Evolutionary conservation across 2,797 vertebrate genomes (phyloP), one percentile per base, ranked within the genome.

Genomic region (Pteronotus mesoamericanus): DNA sequence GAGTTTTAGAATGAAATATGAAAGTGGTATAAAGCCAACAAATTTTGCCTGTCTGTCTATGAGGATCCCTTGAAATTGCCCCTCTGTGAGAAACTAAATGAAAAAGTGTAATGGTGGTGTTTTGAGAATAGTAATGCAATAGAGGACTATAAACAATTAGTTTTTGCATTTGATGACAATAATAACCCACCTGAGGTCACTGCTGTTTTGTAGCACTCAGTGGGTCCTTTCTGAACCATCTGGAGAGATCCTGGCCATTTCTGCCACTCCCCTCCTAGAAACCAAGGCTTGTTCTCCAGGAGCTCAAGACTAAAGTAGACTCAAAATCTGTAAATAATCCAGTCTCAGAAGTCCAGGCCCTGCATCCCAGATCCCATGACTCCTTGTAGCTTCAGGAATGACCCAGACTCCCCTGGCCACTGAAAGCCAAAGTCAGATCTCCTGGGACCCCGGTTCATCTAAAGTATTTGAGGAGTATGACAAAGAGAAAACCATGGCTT

Each of bases 1-100:
- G 59, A 39, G 5, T 84, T 92, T 87, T 86, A 91, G 77, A 91
- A 91, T 86, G 80, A 92, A 96, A 94, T 94, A 55, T 82, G 44
- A 69, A 83, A 68, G 39, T 91, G 48, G 8, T 51, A 79, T 32
- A 68, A 37, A 86, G 48, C 26, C 55, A 94, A 86, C 94, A 96
- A 94, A 84, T 94, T 86, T 89, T 92, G 24, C 66, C 61, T 74
- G 32, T 90, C 42, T 44, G 29, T 82, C 78, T 89, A 34, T 55
- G 15, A 59, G 29, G 78, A 83, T n/a, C 51, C 59, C 14, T 96
- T 90, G 39, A 91, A 94, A 78, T 95, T 82, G 37, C 14, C 10
- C 78, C 59, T 46, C 66, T 69, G 37, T 86, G 48, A 85, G n/a
- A 78, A 93, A 71, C 12, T 72, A 93, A 90, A 87, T 80, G 42